Base-by-base conservation (phyloP, 2,888 invertebrate genomes). In the Panorpa germanica region DNA sequence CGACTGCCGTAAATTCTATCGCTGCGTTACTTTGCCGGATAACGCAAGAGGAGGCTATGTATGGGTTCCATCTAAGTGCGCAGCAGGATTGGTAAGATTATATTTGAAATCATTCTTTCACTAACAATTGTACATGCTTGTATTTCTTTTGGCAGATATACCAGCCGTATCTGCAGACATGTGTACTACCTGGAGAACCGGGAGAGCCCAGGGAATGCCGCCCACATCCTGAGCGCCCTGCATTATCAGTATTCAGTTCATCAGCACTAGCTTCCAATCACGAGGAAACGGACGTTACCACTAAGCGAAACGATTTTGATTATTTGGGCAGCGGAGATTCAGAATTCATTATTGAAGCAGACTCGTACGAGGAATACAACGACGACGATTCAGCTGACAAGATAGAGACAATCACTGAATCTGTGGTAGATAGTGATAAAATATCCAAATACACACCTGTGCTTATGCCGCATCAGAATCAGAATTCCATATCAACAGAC, bases 141-240 rank as follows among this genome's bases (percentile, higher is more conserved):
- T n/a, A n/a, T n/a, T n/a, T n/a, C n/a, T n/a, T n/a, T n/a, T n/a
- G n/a, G n/a, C n/a, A n/a, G n/a, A n/a, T n/a, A n/a, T n/a, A n/a
- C n/a, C n/a, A n/a, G n/a, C n/a, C n/a, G n/a, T n/a, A n/a, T n/a
- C n/a, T n/a, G n/a, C n/a, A n/a, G n/a, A n/a, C n/a, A 7, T 6
- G 11, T 15, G 4, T 16, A 15, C 15, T 4, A 26, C 16, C 5
- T 4, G 16, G n/a, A 22, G 16, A 10, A 11, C 27, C 5, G 9
- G 31, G 44, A n/a, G 53, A 54, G 17, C 49, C 55, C 31, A 55
- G 55, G 55, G 55, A 55, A 27, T 55, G 55, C n/a, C n/a, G n/a
- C n/a, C n/a, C n/a, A n/a, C n/a, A n/a, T n/a, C n/a, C n/a, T n/a
- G n/a, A n/a, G n/a, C n/a, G n/a, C n/a, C n/a, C n/a, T n/a, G n/a